A percentile compares a stretch with the other conserved stretches of the same genome.
Evolutionary conservation across 2,113 vertebrate genomes (phyloP).

Genomic region (Aspidoscelis tigris): DNA sequence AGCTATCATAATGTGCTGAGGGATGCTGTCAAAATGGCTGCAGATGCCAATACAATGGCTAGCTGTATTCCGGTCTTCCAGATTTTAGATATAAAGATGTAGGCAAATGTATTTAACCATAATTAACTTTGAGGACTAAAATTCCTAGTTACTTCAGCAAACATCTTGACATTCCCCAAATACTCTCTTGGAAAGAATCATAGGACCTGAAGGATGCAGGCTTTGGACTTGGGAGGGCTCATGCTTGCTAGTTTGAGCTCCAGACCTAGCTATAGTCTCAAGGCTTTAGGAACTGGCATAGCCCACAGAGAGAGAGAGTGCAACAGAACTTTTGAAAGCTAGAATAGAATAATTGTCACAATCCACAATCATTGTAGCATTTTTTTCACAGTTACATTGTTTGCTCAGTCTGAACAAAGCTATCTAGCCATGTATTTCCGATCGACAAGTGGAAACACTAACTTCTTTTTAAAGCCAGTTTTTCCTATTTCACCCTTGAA

Average conservation of each 20-base stretch:
- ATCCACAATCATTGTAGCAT: not conserved
- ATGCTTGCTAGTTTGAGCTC: not conserved
- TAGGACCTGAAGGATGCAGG: not conserved
- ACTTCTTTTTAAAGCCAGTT: too few species aligned
- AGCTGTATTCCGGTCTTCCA: conserved; percentile 16
- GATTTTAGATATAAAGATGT: conserved; percentile 48
- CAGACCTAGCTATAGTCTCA: not conserved
- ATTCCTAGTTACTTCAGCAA: not conserved
- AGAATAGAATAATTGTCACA: not conserved
- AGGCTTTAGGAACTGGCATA: not conserved
- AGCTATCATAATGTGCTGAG: conserved; percentile 36
- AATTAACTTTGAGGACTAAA: not conserved
- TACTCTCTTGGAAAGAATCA: not conserved
- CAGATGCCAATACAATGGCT: conserved; percentile 42
- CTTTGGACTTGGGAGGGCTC: not conserved
- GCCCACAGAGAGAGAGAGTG: not conserved
- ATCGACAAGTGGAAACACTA: too few species aligned
- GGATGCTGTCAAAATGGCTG: conserved; percentile 45
- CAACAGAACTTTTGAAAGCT: not conserved
- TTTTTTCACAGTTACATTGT: not conserved
- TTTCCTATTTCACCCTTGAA: too few species aligned
- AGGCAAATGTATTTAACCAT: conserved; percentile 43
- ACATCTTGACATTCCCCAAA: not conserved
- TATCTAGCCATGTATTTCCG: not conserved
- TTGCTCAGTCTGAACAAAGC: not conserved